Base-by-base conservation (phyloP, 2,113 vertebrate species). In the Corydoras sp. region DNA sequence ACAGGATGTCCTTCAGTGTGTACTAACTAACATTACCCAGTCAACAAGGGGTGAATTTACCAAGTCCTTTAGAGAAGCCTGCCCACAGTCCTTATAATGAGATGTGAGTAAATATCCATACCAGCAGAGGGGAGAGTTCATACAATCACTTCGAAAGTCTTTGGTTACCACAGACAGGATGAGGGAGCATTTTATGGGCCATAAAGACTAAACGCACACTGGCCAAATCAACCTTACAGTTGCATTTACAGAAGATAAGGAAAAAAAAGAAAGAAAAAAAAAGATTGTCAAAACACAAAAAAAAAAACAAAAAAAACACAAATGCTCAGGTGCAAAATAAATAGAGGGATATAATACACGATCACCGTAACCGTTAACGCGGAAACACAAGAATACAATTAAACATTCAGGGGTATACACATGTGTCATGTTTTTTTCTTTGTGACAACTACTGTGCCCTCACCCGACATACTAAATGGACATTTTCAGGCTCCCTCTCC, bases 11-110 rank as follows among this genome's bases (percentile, higher is more conserved):
- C 88, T 89, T 91, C 85, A 91, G 90, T 86, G 85, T 86, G 91
- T 91, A 91, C 90, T 90, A 89, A 90, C 83, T 88, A 88, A 92
- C 91, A 88, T 88, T 88, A 91, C 90, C 92, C 92, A 90, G 89
- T 91, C 86, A 87, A 81, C 83, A 86, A 86, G 87, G 86, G 79
- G 81, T 82, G 65, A 73, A 87, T 88, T 86, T 86, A 24, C 18
- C 18, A 75, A 75, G 89, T 91, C 91, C 85, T 84, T 88, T 83
- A 84, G 92, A 94, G 92, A 88, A 89, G 92, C 92, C 91, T 87
- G 81, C 85, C 87, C 84, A 86, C 84, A 89, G 76, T 56, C 75
- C 80, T 67, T 79, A 83, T 86, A 85, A 84, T 89, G 51, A 53
- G 10, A 10, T 53, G 35, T 53, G 10, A 53, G 10, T 9, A 53